Evolutionary conservation across 2,797 vertebrate species (phyloP).

Genomic region (Neoniphon sammara): DNA sequence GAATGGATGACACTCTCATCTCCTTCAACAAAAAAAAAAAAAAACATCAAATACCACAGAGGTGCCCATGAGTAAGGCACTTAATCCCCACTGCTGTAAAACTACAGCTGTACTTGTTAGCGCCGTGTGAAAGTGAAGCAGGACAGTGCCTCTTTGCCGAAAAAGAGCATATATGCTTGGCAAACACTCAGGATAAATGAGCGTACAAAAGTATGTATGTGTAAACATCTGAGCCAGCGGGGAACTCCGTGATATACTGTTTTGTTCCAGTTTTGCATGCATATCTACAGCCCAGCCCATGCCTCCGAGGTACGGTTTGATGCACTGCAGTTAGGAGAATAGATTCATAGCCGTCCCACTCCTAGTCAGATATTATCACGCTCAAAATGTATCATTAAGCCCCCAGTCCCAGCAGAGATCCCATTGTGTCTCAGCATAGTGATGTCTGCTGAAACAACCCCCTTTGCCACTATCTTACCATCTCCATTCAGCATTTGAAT

Average conservation of each 20-base stretch:
- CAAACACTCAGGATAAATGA: background rate
- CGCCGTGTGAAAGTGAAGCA: too few species aligned
- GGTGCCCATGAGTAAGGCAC: too few species aligned
- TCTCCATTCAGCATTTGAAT: background rate
- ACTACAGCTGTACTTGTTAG: too few species aligned
- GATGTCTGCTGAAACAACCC: background rate
- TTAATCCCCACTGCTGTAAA: too few species aligned
- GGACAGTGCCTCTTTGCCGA: too few species aligned
- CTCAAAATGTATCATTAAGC: background rate
- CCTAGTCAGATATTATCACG: background rate
- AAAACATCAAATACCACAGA: too few species aligned
- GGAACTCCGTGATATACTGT: background rate
- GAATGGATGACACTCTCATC: too few species aligned
- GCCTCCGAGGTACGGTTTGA: background rate
- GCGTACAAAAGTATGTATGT: background rate
- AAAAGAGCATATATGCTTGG: too few species aligned
- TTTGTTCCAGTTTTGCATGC: background rate
- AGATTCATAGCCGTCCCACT: background rate
- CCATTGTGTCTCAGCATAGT: background rate
- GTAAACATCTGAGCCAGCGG: background rate
- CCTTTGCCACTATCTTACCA: background rate
- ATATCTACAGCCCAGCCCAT: background rate
- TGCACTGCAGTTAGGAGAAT: background rate
- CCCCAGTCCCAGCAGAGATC: background rate
- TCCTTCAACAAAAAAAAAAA: too few species aligned